These are phyloP conservation scores for Danio rerio DNA, from an alignment of 2,113 vertebrate genomes.

Conservation along the genomic window DNA sequence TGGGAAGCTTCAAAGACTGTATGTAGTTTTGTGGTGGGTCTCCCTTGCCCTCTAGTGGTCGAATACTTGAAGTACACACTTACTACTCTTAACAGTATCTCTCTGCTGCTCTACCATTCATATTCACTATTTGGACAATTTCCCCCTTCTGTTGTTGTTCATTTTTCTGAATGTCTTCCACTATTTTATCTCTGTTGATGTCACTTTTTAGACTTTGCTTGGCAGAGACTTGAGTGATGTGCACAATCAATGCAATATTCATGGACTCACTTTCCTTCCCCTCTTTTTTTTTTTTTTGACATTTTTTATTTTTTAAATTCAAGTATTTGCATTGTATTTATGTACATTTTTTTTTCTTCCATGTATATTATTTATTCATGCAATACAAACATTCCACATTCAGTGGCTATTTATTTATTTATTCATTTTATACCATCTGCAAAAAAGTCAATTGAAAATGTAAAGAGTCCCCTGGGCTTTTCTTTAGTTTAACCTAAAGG, in stretches of 20 bases:
- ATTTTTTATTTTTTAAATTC: slow-evolving; percentile 64
- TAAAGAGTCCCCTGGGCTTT: slow-evolving; percentile 70
- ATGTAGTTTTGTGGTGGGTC: slow-evolving; percentile 37
- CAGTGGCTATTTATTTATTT: slow-evolving; percentile 98
- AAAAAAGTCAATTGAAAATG: slow-evolving; percentile 35
- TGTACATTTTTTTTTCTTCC: slow-evolving; percentile 67
- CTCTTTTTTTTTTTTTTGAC: not conserved
- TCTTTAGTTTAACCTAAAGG: slow-evolving; percentile 82
- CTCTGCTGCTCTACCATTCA: slow-evolving; percentile 5
- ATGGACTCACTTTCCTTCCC: slow-evolving; percentile 65
- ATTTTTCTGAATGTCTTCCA: slow-evolving; percentile 73
- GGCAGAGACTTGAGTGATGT: slow-evolving; percentile 83
- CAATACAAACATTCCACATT: slow-evolving; percentile 82
- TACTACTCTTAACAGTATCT: slow-evolving; percentile 59
- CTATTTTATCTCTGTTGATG: slow-evolving; percentile 81
- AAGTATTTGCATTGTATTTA: slow-evolving; percentile 84
- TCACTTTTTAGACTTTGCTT: slow-evolving; percentile 65
- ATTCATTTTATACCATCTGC: slow-evolving; percentile 72
- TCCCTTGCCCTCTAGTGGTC: slow-evolving; percentile 65
- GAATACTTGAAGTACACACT: slow-evolving; percentile 77
- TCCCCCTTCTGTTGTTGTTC: slow-evolving; percentile 64
- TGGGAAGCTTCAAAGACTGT: slow-evolving; percentile 33
- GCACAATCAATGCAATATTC: slow-evolving; percentile 98
- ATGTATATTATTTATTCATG: slow-evolving; percentile 92
- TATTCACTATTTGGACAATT: not conserved